Evolutionary conservation across 2,888 invertebrate species (phyloP), one percentile per base, ranked within the genome.

Genomic region (Melinopterus prodromus): DNA sequence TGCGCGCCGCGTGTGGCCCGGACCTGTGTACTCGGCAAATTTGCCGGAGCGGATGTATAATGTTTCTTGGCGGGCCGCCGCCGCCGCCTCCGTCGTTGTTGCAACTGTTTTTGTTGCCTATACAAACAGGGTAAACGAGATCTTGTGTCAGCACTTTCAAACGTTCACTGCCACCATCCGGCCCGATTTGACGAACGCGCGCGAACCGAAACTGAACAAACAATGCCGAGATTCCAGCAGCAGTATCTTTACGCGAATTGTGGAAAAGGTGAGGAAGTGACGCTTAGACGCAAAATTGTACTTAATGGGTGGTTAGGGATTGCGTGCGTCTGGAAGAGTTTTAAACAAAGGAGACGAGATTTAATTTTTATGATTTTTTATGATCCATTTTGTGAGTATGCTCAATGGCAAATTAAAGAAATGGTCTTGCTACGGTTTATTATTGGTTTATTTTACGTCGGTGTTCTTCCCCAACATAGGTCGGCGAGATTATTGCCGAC

Each of bases 31-130:
- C 74, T 74, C 74, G 35, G 74, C 79, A 81, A 81, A 81, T 81
- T 81, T 81, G 74, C 79, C 77, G 77, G 77, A 72, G 76, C 78
- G 74, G 74, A 77, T 77, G 71, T 77, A 77, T 77, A 77, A 81
- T 76, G 35, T 75, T 70, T 35, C 74, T 74, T 74, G 74, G 36
- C 15, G 74, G 74, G 12, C 71, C 0, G 16, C 12, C 71, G 26
- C 26, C 26, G 26, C 26, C 26, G 26, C 26, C 26, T 1, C 26
- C 26, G 26, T 26, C 26, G 26, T 53, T 35, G 15, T 35, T 77
- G 79, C 82, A 82, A 80, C 82, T 80, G 83, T 83, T 83, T 81
- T 82, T 83, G 83, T 83, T 83, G 81, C 81, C 81, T 82, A 79
- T 81, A 79, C 78, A 78, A 80, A 83, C 81, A 83, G 80, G 81